These are phyloP conservation scores for Nesometra sesokonis DNA, from an alignment of 35 echinoderm and acorn worm species.

Conservation along the genomic window DNA sequence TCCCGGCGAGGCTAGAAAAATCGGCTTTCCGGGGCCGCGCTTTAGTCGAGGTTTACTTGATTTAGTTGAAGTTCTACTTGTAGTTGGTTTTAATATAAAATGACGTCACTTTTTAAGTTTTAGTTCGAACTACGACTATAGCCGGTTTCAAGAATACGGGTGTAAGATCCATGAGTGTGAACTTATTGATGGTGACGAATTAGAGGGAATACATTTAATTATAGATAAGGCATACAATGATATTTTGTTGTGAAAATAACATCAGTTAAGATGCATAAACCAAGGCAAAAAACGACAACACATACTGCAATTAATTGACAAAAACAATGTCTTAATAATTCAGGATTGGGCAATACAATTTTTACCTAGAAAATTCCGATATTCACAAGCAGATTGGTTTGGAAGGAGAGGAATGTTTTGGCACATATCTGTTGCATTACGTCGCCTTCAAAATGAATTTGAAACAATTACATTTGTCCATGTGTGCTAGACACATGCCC, in stretches of 20 bases:
- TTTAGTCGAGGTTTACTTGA: no score
- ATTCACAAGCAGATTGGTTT: conserved; percentile 17
- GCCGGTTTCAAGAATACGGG: no score
- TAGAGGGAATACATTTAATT: neutral
- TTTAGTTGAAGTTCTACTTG: no score
- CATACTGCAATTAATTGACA: neutral
- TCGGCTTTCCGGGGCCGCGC: no score
- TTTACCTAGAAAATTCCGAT: conserved; percentile 1
- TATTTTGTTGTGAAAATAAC: conserved; percentile 4
- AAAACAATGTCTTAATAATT: no score
- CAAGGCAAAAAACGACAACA: neutral
- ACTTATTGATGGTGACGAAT: no score
- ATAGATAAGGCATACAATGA: neutral
- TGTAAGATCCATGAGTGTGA: no score
- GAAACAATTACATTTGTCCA: neutral
- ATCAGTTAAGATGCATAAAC: conserved; percentile 18
- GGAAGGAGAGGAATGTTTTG: conserved; percentile 14
- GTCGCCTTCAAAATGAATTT: no score
- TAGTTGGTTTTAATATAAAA: no score
- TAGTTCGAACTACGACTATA: no score
- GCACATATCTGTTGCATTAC: conserved; percentile 18
- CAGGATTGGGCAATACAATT: conserved; percentile 30
- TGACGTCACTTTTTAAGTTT: no score
- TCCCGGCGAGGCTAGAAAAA: no score
- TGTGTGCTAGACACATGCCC: neutral